Percentiles rank a stretch among this genome's conserved stretches.
Evolutionary conservation across 1,140 invertebrate species (phyloP).

Genomic region (Plectrocnemia conspersa): DNA sequence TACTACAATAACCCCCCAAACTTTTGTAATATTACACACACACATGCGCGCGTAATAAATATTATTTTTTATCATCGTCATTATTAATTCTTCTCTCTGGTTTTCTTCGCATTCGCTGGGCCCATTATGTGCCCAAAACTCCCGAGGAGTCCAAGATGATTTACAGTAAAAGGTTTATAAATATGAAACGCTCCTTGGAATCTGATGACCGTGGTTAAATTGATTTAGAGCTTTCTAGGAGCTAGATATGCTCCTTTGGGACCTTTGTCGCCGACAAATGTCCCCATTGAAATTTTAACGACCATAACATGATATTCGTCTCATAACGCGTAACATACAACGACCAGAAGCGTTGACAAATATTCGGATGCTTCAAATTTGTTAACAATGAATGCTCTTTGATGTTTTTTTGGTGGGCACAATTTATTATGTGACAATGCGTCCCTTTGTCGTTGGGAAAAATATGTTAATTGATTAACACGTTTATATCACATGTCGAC

Average conservation of each 20-base stretch:
- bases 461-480: conserved; percentile 5
- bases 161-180: conserved; percentile 30
- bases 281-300: not conserved
- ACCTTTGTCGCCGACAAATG: conserved; percentile 22
- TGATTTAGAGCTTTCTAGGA: conserved; percentile 19
- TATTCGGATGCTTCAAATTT: conserved; percentile 24
- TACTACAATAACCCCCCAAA: too few relatives aligned
- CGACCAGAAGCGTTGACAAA: conserved; percentile 30
- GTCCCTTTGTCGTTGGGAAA: conserved; percentile 4
- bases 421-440: conserved; percentile 2
- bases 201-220: conserved; percentile 21
- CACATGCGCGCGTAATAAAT: too few relatives aligned
- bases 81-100: too few relatives aligned
- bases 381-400: conserved; percentile 17
- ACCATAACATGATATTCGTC: not conserved
- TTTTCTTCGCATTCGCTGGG: too few relatives aligned
- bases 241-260: too few relatives aligned
- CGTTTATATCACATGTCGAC: conserved; percentile 10
- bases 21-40: too few relatives aligned
- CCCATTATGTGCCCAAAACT: conserved; percentile 5
- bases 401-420: not conserved
- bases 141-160: conserved; percentile 29
- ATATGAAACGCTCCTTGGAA: conserved; percentile 22
- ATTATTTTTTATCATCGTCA: too few relatives aligned
- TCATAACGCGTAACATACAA: not conserved